These are phyloP conservation scores for Watersipora subatra DNA, from an alignment of 1,140 invertebrate genomes.

Conservation along the genomic window DNA sequence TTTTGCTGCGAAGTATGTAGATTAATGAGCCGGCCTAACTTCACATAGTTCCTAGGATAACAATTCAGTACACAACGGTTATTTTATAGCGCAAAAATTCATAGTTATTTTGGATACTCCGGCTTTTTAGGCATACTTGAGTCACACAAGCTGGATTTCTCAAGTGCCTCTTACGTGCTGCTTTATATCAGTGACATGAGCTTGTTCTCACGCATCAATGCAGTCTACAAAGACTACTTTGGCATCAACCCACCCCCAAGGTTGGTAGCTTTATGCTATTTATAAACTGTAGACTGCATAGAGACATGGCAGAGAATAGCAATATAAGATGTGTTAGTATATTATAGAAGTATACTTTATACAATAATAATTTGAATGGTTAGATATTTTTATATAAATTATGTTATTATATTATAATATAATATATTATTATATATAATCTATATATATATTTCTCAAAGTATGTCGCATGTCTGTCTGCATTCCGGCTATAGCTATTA, in stretches of 20 bases:
- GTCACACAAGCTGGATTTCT: constrained; percentile 39
- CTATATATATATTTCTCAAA: no score
- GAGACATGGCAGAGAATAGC: no score
- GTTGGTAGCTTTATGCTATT: constrained; percentile 13
- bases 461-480: no score
- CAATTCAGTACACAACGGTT: no score
- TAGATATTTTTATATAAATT: background rate
- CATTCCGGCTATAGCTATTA: no score
- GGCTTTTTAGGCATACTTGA: no score
- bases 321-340: background rate
- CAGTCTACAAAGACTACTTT: constrained; percentile 59
- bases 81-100: no score
- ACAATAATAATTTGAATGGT: background rate
- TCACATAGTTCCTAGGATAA: no score
- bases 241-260: constrained; percentile 59
- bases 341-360: background rate
- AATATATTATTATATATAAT: background rate
- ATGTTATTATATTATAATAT: background rate
- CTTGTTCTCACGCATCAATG: constrained; percentile 61
- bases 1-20: no score
- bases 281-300: no score
- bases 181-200: constrained; percentile 69
- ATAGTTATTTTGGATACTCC: no score
- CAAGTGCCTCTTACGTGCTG: constrained; percentile 61
- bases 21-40: no score